Conservation (phyloP, 1,140 invertebrate genomes). For the Drosophila insularis region DNA sequence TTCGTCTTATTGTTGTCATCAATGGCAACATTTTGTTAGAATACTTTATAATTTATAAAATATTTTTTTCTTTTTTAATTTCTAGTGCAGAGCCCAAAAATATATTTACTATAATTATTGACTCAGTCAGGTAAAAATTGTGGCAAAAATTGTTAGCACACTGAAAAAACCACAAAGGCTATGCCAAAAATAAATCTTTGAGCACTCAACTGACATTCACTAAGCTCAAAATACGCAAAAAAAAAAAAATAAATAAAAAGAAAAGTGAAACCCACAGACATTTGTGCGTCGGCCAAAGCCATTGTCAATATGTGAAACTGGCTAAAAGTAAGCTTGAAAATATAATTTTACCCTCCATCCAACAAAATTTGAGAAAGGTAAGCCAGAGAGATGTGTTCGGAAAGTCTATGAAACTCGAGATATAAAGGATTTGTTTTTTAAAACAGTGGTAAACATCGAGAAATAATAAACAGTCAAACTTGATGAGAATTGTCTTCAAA, state of each 20-base stretch:
- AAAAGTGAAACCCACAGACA: constrained; percentile 51
- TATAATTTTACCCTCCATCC: constrained; percentile 44
- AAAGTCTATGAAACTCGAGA: constrained; percentile 9
- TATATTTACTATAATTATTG: background rate
- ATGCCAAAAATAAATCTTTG: constrained; percentile 55
- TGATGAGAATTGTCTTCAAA: too few relatives aligned
- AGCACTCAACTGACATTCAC: constrained; percentile 39
- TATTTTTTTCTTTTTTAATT: too few relatives aligned
- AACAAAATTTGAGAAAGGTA: constrained; percentile 51
- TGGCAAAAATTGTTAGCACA: background rate
- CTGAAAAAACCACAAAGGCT: constrained; percentile 19
- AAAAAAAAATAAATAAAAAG: background rate
- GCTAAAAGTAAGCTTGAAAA: constrained; percentile 72
- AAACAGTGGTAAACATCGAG: too few relatives aligned
- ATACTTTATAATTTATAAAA: too few relatives aligned
- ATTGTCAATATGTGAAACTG: constrained; percentile 56
- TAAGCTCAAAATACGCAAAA: constrained; percentile 30
- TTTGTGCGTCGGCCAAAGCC: constrained; percentile 51
- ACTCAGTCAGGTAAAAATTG: background rate
- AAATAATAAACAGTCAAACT: too few relatives aligned
- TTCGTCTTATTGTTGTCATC: background rate
- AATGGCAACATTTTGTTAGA: too few relatives aligned
- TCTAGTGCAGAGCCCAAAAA: too few relatives aligned
- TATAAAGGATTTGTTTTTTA: too few relatives aligned
- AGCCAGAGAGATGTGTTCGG: constrained; percentile 15